A percentile compares a stretch with the other conserved stretches of the same genome.
phyloP scores from a whole-genome alignment of 2,797 vertebrate genomes.

The Pseudochirops corinnae region DNA sequence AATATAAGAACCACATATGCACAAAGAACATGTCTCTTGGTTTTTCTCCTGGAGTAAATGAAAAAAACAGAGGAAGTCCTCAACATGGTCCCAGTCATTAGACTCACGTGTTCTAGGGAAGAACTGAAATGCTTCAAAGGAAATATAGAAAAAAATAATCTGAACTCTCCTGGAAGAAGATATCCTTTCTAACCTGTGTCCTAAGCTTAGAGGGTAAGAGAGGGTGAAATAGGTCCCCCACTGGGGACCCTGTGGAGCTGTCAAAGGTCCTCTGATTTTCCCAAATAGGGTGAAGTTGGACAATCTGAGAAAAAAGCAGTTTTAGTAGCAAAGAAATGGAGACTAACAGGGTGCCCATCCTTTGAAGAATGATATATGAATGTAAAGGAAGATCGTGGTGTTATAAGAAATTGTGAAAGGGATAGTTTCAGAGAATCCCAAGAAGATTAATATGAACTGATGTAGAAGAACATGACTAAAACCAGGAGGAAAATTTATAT shows the following conservation, averaged over 20 bases:
- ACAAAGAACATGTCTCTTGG: neutral
- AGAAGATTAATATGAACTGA: too few relatives aligned
- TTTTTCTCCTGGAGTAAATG: neutral
- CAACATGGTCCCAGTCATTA: neutral
- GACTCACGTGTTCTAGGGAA: neutral
- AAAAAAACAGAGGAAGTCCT: neutral
- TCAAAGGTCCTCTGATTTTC: too few relatives aligned
- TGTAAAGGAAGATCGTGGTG: too few relatives aligned
- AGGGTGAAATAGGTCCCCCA: neutral
- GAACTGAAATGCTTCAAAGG: neutral
- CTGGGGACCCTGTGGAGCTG: neutral
- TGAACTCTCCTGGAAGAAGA: neutral
- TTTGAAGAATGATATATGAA: too few relatives aligned
- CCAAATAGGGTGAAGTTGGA: too few relatives aligned
- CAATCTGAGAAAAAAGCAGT: too few relatives aligned
- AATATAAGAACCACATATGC: neutral
- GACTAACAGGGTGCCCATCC: too few relatives aligned
- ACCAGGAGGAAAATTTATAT: too few relatives aligned
- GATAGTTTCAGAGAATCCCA: too few relatives aligned
- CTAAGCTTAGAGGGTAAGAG: neutral
- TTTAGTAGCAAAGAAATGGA: too few relatives aligned
- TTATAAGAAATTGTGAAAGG: too few relatives aligned
- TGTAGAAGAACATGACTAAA: too few relatives aligned
- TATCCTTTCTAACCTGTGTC: neutral
- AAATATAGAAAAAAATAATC: neutral